Conservation (phyloP, 2,888 invertebrate species). For the Periphyllus acericola region DNA sequence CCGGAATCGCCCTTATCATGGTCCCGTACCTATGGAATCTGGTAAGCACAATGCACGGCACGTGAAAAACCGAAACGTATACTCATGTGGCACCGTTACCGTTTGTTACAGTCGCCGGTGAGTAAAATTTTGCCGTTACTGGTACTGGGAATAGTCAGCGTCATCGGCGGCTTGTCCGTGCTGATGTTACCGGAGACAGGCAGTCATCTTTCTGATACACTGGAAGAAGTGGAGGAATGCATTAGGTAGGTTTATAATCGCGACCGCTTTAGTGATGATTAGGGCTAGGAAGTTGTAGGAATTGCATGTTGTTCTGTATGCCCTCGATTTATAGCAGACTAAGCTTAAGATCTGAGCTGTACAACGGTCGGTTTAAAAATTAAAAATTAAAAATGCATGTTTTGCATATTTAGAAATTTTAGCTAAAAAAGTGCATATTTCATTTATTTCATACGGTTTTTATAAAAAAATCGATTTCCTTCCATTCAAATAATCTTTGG, state of each 20-base stretch:
- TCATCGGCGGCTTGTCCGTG: slow-evolving; percentile 78
- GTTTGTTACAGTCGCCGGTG: slow-evolving; percentile 72
- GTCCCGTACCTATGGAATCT: slow-evolving; percentile 82
- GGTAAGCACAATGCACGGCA: slow-evolving; percentile 70
- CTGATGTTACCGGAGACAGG: slow-evolving; percentile 82
- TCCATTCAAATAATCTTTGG: too few species aligned
- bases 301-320: too few species aligned
- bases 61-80: not conserved
- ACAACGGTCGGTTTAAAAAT: too few species aligned
- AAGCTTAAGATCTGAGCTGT: too few species aligned
- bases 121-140: slow-evolving; percentile 78
- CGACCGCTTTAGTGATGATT: too few species aligned
- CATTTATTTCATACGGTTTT: too few species aligned
- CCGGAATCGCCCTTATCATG: slow-evolving; percentile 79
- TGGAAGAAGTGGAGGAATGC: slow-evolving; percentile 56
- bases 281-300: not conserved
- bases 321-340: too few species aligned
- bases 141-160: slow-evolving; percentile 76
- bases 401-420: too few species aligned
- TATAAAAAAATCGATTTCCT: too few species aligned
- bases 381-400: too few species aligned
- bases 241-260: not conserved
- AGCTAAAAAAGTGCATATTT: too few species aligned
- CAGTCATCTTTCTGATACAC: slow-evolving; percentile 66
- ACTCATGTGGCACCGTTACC: not conserved